Evolutionary conservation across 1,140 invertebrate species (phyloP).

Genomic region (Holotrichia oblita): DNA sequence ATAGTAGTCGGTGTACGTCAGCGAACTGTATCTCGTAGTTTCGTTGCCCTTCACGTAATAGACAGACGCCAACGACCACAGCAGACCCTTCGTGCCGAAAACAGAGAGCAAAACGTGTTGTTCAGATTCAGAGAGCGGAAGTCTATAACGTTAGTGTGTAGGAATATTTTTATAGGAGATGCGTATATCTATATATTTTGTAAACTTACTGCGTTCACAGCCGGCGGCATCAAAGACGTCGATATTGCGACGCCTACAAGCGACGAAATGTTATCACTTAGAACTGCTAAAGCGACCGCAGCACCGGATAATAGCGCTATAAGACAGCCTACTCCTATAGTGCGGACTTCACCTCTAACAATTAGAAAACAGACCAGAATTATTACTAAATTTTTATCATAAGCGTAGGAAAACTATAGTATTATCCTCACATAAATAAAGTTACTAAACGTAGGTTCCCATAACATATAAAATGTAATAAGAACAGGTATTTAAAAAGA

Average conservation of each 20-base stretch:
- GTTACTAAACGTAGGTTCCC: no score
- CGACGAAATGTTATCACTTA: conserved; percentile 77
- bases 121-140: neutral
- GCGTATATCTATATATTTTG: neutral
- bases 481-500: no score
- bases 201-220: conserved; percentile 73
- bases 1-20: conserved; percentile 60
- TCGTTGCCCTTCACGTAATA: conserved; percentile 63
- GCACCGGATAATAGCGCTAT: conserved; percentile 79
- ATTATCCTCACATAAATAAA: no score
- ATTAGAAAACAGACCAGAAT: neutral
- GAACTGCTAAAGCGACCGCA: conserved; percentile 77
- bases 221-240: conserved; percentile 79
- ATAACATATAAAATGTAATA: no score
- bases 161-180: neutral
- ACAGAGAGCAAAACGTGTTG: no score
- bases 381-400: no score
- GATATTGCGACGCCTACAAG: conserved; percentile 85
- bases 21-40: conserved; percentile 53
- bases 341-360: conserved; percentile 69
- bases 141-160: conserved; percentile 44
- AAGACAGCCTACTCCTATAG: conserved; percentile 73
- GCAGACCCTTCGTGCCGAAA: conserved; percentile 65
- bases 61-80: conserved; percentile 73
- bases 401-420: no score